phyloP scores from a whole-genome alignment of 2,888 invertebrate genomes.

The Xylocampa areola region DNA sequence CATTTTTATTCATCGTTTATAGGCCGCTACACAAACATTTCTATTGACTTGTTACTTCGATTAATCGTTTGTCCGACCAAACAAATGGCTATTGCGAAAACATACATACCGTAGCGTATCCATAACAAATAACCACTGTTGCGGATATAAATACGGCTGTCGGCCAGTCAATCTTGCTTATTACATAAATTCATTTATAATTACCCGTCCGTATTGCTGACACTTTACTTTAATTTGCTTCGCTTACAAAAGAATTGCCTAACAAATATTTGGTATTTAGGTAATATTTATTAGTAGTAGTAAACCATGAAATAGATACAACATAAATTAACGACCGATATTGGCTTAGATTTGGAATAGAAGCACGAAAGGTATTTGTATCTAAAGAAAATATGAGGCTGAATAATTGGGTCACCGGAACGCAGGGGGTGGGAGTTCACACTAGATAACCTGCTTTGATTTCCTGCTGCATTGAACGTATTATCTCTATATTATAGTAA shows the following conservation, averaged over 20 bases:
- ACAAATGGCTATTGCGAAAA: slow-evolving; percentile 13
- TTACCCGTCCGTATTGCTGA: slow-evolving; percentile 44
- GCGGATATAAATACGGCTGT: slow-evolving; percentile 30
- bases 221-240: slow-evolving; percentile 46
- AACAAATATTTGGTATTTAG: slow-evolving; percentile 41
- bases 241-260: slow-evolving; percentile 47
- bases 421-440: slow-evolving; percentile 59
- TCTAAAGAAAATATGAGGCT: slow-evolving; percentile 59
- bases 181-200: slow-evolving; percentile 51
- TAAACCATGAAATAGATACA: slow-evolving; percentile 13
- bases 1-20: slow-evolving; percentile 48
- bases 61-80: slow-evolving; percentile 17
- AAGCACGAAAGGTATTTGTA: slow-evolving; percentile 65
- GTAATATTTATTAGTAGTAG: slow-evolving; percentile 31
- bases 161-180: slow-evolving; percentile 32
- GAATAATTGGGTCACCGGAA: slow-evolving; percentile 79
- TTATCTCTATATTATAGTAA: slow-evolving; percentile 26
- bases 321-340: slow-evolving; percentile 7
- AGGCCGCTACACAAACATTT: slow-evolving; percentile 17
- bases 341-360: slow-evolving; percentile 24
- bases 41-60: slow-evolving; percentile 27
- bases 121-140: slow-evolving; percentile 35
- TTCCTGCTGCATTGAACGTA: slow-evolving; percentile 58
- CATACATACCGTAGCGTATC: slow-evolving; percentile 18
- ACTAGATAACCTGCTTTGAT: slow-evolving; percentile 65